These are phyloP conservation scores for Erpobdella octoculata DNA, from an alignment of 2,888 invertebrate species.

Conservation along the genomic window DNA sequence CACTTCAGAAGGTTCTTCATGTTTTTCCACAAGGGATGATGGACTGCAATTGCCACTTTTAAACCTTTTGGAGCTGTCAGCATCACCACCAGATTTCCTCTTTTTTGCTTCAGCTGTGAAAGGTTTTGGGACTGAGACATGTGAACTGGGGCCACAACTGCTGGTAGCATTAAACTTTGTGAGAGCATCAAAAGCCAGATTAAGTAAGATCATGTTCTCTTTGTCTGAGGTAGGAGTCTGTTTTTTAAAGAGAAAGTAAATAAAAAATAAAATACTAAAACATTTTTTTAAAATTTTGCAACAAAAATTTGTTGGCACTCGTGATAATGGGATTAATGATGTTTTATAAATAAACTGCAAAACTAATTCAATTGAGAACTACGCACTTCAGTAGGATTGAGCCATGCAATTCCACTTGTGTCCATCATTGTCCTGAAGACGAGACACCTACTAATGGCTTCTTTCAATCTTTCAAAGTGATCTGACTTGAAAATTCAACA, in stretches of 20 bases:
- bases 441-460: background rate
- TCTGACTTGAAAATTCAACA: background rate
- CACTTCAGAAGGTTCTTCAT: background rate
- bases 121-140: background rate
- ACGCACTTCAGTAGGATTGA: slow-evolving; percentile 5
- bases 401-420: background rate
- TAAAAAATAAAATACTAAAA: background rate
- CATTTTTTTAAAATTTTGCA: background rate
- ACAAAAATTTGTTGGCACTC: background rate
- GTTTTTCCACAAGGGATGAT: background rate
- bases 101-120: background rate
- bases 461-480: slow-evolving; percentile 9
- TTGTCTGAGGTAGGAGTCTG: background rate
- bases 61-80: background rate
- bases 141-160: background rate
- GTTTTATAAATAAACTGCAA: background rate
- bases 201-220: background rate
- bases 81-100: background rate
- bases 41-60: background rate
- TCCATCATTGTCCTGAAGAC: background rate
- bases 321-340: background rate
- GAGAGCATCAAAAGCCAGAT: background rate
- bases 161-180: background rate
- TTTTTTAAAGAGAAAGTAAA: background rate
- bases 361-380: background rate